A percentile compares a stretch with the other conserved stretches of the same genome.
Conservation (phyloP, 2,113 vertebrate species). For the Catharus fuscescens region DNA sequence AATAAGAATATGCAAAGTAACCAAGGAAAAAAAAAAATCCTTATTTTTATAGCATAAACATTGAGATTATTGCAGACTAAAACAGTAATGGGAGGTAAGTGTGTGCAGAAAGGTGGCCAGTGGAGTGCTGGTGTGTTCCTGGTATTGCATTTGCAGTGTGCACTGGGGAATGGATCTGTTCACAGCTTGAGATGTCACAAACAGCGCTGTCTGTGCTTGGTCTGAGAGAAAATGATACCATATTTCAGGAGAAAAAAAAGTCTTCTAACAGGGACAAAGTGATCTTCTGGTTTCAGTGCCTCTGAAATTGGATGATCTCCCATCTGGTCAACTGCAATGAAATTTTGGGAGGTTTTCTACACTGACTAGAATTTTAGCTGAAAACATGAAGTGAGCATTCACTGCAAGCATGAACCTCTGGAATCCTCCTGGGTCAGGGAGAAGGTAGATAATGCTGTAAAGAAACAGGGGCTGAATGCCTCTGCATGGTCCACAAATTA, state of each 20-base stretch:
- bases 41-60: slow-evolving; percentile 2
- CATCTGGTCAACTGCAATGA: background rate
- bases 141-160: background rate
- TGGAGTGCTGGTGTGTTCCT: background rate
- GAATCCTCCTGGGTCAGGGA: fast-evolving
- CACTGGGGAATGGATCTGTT: fast-evolving
- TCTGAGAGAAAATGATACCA: background rate
- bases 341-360: background rate
- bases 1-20: background rate
- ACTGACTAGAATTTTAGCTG: background rate
- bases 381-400: background rate
- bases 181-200: background rate
- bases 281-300: background rate
- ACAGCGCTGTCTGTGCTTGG: background rate
- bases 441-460: background rate
- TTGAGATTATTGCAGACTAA: background rate
- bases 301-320: background rate
- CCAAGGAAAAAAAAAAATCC: background rate
- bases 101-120: background rate
- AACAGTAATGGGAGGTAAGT: background rate
- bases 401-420: background rate
- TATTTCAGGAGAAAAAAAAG: background rate
- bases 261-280: background rate
- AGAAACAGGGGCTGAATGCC: background rate
- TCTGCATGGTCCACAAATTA: background rate